These are phyloP conservation scores for Cancer borealis DNA, from an alignment of 2,888 invertebrate genomes.

Conservation along the genomic window DNA sequence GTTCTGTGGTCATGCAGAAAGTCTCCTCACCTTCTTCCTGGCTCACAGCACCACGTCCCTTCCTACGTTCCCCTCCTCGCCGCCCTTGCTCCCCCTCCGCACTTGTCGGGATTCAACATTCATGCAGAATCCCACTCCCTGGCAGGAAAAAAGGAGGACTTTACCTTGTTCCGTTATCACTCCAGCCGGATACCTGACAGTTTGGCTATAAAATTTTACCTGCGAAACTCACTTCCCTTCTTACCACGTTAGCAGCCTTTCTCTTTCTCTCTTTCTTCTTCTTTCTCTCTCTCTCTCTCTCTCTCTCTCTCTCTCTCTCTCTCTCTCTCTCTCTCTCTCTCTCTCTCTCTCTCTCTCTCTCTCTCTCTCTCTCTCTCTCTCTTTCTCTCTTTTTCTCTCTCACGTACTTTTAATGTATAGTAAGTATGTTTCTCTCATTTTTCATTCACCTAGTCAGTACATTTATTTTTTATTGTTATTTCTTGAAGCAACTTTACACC, in stretches of 20 bases:
- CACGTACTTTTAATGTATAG: background rate
- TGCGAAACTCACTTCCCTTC: conserved; percentile 31
- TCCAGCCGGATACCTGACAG: conserved; percentile 37
- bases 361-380: conserved; percentile 40
- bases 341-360: conserved; percentile 15
- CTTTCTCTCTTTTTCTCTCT: background rate
- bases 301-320: conserved; percentile 44
- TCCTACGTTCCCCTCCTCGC: background rate
- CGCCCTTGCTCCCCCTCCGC: conserved; percentile 43
- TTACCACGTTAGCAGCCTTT: background rate
- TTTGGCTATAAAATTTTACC: conserved; percentile 15
- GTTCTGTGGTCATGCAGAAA: background rate
- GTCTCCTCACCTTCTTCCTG: background rate
- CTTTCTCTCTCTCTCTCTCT: conserved; percentile 37
- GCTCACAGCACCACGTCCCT: background rate
- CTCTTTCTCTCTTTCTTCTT: conserved; percentile 10
- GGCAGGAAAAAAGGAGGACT: conserved; percentile 33
- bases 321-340: background rate
- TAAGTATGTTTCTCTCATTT: too few relatives aligned
- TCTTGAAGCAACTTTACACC: background rate
- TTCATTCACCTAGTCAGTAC: background rate
- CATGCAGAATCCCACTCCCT: conserved; percentile 35
- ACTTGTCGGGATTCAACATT: conserved; percentile 46
- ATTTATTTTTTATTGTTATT: background rate
- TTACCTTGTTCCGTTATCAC: conserved; percentile 37